Evolutionary conservation across 2,888 invertebrate species (phyloP), one percentile per base, ranked within the genome.

Genomic region (Apotomis capreana): DNA sequence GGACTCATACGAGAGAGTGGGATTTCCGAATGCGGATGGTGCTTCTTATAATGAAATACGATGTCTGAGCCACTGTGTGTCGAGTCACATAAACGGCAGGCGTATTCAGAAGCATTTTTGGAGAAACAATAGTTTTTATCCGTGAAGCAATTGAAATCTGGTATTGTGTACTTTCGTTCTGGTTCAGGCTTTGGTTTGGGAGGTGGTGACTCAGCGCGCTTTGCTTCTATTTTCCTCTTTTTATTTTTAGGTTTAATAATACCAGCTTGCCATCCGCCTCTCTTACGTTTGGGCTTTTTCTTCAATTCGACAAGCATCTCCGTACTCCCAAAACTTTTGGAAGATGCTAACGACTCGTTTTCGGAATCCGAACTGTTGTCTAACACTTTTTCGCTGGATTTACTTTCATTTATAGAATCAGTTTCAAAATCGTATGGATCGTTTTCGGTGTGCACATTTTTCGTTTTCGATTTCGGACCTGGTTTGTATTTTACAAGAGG

Each of bases 1-100:
- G 92, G 87, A 9, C 93, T 87, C 76, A 96, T 87, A 68, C 96
- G 90, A 0, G 96, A 95, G 62, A 95, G 90, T 15, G 95, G 89
- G 12, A 95, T 94, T 87, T 96, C 96, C n/a, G 91, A 89, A 46
- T 94, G 94, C 0, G 95, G 94, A 84, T 97, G 96, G 54, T 87
- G 82, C n/a, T 88, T 87, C 78, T 94, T 94, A 79, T 96, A 96
- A 89, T 96, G 96, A 54, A 93, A 89, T 0, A 96, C 95, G 55
- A 96, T 95, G 70, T 94, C 94, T 75, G 89, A 91, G 0, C 95
- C 95, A 15, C 79, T 85, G 78, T 93, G 72, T 15, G 68, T 58
- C 5, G 72, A 95, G 0, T 82, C 74, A 81, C 96, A 96, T 10
- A 95, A 82, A 73, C 95, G 93, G 80, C 96, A 96, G 10, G 89